Base-by-base conservation (phyloP, 1,140 invertebrate genomes). In the Danaus melanippus region DNA sequence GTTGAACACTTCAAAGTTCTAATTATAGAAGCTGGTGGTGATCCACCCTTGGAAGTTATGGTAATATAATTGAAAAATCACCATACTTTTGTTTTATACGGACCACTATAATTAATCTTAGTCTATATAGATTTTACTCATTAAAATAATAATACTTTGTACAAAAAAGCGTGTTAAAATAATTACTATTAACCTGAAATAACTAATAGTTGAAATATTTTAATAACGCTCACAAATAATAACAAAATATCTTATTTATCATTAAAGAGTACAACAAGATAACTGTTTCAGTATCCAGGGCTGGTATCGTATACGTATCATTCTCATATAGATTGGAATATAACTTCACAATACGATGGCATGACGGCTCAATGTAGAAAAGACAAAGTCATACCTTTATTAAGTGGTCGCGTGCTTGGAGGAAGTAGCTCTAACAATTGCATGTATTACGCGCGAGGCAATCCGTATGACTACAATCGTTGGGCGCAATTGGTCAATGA, bases 361-460 rank as follows among this genome's bases (percentile, higher is more conserved):
- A 88, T 89, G 32, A 89, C 90, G 7, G 92, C 92, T 53, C 80
- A 91, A 12, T 90, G 88, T 0, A 67, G 92, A 62, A 88, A 85
- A 10, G 87, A 88, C 8, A 86, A 87, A 0, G 86, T 89, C 0
- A 91, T 92, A 62, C 89, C 90, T 47, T 88, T 92, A 82, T 90
- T 90, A 0, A 78, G 90, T 44, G 93, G 93, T 0, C 92, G 90
- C 79, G 91, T 90, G 9, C 67, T 94, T 1, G 93, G 93, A 0
- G 93, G 93, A 0, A 90, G 90, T 2, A 93, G 92, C 39, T 89
- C 92, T 2, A 89, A 93, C 1, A 94, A 94, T 79, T 95, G 93
- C 59, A 89, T 94, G 90, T 21, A 62, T 10, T 74, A 74, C 47
- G 64, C 60, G 10, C 62, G 71, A 11, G 71, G 68, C 0, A 51